Evolutionary conservation across 1,140 invertebrate genomes (phyloP).

Genomic region (Anoplophora glabripennis): DNA sequence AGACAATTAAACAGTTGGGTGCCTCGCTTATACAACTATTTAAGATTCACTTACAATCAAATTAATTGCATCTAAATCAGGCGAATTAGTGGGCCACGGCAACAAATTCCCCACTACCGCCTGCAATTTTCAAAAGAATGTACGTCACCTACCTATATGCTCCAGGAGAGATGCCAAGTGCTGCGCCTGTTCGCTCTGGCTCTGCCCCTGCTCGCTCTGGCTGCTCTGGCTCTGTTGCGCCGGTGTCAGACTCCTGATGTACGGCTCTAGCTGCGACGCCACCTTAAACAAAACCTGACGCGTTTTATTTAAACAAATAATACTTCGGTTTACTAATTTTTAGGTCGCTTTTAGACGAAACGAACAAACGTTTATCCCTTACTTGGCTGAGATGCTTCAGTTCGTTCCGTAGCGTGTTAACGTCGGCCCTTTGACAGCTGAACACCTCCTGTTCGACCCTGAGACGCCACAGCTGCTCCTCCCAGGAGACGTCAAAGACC

Average conservation of each 20-base stretch:
- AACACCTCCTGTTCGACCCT: constrained; percentile 66
- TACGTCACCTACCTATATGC: constrained; percentile 50
- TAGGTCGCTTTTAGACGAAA: not conserved
- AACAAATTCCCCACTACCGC: too few relatives aligned
- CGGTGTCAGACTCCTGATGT: constrained; percentile 58
- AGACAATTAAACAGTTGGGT: too few relatives aligned
- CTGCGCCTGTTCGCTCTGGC: constrained; percentile 43
- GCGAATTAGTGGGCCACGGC: too few relatives aligned
- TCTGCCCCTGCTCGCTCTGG: constrained; percentile 36
- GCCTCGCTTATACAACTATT: too few relatives aligned
- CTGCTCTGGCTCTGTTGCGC: constrained; percentile 46
- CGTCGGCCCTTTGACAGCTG: constrained; percentile 62
- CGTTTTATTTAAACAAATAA: constrained; percentile 1
- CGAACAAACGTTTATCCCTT: too few relatives aligned
- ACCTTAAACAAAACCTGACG: constrained; percentile 40
- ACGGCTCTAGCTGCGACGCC: constrained; percentile 63
- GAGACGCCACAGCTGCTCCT: constrained; percentile 66
- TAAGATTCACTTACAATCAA: not conserved
- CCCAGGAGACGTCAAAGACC: constrained; percentile 65
- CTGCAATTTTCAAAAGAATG: too few relatives aligned
- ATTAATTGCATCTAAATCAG: too few relatives aligned
- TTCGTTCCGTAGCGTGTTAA: constrained; percentile 61
- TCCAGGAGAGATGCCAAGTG: constrained; percentile 58
- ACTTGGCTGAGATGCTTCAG: constrained; percentile 64
- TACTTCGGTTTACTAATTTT: too few relatives aligned